Percentiles rank a stretch among this genome's conserved stretches.
Evolutionary conservation across 2,113 vertebrate genomes (phyloP).

Genomic region (Rhabdornis inornatus): DNA sequence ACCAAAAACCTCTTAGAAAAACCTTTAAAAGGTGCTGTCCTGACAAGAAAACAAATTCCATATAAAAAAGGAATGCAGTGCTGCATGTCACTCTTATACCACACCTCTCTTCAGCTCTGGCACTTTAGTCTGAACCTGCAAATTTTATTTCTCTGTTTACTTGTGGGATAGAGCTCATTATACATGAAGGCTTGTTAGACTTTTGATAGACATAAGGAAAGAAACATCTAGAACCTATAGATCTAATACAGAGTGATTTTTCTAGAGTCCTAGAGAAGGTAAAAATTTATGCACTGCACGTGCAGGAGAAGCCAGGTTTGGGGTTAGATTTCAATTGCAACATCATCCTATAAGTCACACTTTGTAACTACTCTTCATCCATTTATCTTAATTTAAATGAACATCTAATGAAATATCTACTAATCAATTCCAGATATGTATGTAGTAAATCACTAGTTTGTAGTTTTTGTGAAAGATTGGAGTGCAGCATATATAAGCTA

Average conservation of each 20-base stretch:
- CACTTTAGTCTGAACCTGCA: not conserved
- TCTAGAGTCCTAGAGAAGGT: not conserved
- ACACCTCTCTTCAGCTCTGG: not conserved
- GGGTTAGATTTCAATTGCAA: not conserved
- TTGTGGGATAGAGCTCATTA: not conserved
- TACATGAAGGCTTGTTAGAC: not conserved
- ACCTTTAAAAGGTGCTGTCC: not conserved
- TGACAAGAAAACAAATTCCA: not conserved
- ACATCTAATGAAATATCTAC: not conserved
- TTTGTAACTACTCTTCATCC: not conserved
- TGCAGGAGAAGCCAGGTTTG: not conserved
- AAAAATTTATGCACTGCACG: not conserved
- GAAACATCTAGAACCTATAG: not conserved
- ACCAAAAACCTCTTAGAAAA: not conserved
- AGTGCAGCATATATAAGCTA: not conserved
- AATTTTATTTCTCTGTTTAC: not conserved
- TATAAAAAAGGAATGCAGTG: not conserved
- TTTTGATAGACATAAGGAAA: not conserved
- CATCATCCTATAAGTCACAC: not conserved
- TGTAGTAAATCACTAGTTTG: not conserved
- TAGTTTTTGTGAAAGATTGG: not conserved
- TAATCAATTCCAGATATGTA: not conserved
- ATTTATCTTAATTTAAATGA: not conserved
- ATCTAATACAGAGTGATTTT: not conserved
- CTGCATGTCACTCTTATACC: not conserved